These are phyloP conservation scores for Mythimna vitellina DNA, from an alignment of 2,888 invertebrate genomes.

Conservation along the genomic window DNA sequence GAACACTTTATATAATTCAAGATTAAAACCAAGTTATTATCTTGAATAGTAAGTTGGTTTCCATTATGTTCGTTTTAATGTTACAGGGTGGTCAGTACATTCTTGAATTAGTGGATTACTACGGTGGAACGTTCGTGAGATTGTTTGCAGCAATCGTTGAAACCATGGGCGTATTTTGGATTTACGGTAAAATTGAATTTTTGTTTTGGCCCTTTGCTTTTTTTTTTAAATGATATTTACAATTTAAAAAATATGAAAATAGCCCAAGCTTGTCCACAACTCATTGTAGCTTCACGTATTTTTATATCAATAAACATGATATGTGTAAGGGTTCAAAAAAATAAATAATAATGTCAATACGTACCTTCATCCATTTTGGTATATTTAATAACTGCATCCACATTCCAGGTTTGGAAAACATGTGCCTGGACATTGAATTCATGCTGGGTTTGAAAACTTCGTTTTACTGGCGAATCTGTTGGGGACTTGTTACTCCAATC, in stretches of 20 bases:
- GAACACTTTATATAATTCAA: neutral
- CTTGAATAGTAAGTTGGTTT: neutral
- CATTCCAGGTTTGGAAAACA: conserved; percentile 82
- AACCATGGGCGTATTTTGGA: conserved; percentile 93
- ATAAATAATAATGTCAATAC: no score
- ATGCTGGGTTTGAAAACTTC: conserved; percentile 93
- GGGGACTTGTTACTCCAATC: conserved; percentile 93
- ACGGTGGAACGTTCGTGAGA: conserved; percentile 95
- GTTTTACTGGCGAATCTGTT: conserved; percentile 95
- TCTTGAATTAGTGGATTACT: conserved; percentile 93
- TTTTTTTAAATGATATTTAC: neutral
- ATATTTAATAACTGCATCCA: conserved; percentile 10
- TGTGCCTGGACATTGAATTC: conserved; percentile 93
- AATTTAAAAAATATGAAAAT: neutral
- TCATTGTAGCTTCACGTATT: no score
- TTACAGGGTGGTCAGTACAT: conserved; percentile 94
- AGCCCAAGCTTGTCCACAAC: neutral
- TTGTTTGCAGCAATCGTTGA: conserved; percentile 93
- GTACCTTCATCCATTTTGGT: neutral
- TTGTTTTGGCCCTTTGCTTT: neutral
- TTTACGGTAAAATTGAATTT: conserved; percentile 91
- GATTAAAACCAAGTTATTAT: neutral
- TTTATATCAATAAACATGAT: no score
- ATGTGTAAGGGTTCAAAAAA: no score
- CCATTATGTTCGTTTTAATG: conserved; percentile 10